A percentile compares a stretch with the other conserved stretches of the same genome.
phyloP scores from a whole-genome alignment of 2,797 vertebrate genomes.

The Jordanella pulchra region DNA sequence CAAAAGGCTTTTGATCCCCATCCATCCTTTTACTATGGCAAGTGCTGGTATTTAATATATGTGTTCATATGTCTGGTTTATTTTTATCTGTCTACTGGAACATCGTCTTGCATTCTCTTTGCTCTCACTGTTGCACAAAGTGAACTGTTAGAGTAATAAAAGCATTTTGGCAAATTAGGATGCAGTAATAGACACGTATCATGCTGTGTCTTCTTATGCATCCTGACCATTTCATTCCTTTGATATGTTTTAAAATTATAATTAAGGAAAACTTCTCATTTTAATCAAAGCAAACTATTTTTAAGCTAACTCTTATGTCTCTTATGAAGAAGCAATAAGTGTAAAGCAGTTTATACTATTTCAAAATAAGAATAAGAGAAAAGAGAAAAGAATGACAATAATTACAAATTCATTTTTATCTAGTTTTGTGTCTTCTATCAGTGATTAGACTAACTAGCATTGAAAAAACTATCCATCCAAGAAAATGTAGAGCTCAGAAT shows the following conservation, averaged over 20 bases:
- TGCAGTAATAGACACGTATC: constrained; percentile 7
- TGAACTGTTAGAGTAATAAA: constrained; percentile 19
- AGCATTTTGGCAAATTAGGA: constrained; percentile 15
- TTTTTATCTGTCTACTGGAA: constrained; percentile 17
- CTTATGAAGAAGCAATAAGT: neutral
- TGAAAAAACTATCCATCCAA: neutral
- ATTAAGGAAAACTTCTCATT: constrained; percentile 3
- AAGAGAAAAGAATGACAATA: neutral
- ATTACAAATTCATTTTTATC: neutral
- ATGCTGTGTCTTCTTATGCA: neutral
- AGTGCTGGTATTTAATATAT: constrained; percentile 35
- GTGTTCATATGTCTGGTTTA: constrained; percentile 20
- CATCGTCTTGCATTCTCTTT: constrained; percentile 4
- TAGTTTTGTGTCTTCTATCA: neutral
- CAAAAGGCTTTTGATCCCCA: constrained; percentile 52
- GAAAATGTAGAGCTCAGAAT: neutral
- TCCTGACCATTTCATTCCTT: neutral
- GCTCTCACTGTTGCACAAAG: constrained; percentile 20
- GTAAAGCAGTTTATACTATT: neutral
- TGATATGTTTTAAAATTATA: constrained; percentile 3
- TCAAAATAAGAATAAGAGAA: neutral
- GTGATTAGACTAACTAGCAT: neutral
- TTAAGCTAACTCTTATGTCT: neutral
- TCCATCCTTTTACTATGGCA: constrained; percentile 40
- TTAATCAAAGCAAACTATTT: neutral